These are phyloP conservation scores for Chrysaora quinquecirrha DNA, from an alignment of 30 jellyfish, hydroid and myxozoan genomes.

Conservation along the genomic window DNA sequence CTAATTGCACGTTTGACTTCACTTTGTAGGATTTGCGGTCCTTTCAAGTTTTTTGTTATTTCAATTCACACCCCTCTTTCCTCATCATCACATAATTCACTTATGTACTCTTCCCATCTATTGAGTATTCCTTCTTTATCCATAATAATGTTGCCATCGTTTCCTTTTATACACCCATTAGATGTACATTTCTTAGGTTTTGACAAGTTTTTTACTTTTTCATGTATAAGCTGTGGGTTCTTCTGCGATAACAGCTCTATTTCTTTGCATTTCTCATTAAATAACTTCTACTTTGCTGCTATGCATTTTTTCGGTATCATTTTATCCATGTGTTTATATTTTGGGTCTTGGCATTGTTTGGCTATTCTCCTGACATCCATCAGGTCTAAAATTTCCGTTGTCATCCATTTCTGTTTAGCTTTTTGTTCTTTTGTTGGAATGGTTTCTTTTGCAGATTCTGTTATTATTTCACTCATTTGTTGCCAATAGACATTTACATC, in stretches of 20 bases:
- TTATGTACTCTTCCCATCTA: constrained; percentile 71
- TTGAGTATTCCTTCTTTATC: constrained; percentile 44
- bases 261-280: neutral
- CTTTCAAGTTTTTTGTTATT: no score
- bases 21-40: neutral
- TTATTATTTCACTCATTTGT: neutral
- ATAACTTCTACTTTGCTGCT: neutral
- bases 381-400: neutral
- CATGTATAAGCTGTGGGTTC: neutral
- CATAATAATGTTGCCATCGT: constrained; percentile 36
- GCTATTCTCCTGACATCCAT: neutral
- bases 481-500: neutral
- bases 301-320: neutral
- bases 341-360: neutral
- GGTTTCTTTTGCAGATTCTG: neutral
- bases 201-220: neutral
- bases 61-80: no score
- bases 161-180: constrained; percentile 54
- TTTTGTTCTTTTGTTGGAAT: neutral
- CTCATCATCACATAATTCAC: constrained; percentile 29
- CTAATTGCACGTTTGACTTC: neutral
- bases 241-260: neutral
- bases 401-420: neutral
- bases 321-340: neutral
- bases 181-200: neutral